Evolutionary conservation across 2,888 invertebrate genomes (phyloP).

Genomic region (Ectemnius cavifrons): DNA sequence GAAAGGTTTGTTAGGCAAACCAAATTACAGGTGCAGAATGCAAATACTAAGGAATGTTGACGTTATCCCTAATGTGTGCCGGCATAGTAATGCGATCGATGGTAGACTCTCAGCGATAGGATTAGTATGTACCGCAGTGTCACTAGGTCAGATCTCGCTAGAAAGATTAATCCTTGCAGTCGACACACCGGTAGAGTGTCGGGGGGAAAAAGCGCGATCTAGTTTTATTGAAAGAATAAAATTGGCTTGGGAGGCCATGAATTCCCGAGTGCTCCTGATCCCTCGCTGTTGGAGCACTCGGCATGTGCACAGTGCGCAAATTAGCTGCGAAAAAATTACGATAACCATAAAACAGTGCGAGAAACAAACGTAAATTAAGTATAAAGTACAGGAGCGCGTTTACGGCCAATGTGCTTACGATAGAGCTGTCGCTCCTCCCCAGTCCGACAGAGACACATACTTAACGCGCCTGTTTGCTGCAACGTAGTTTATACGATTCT

Average conservation of each 20-base stretch:
- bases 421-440: no score
- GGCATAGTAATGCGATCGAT: no score
- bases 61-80: no score
- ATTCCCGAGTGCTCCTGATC: not conserved
- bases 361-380: slow-evolving; percentile 28
- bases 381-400: not conserved
- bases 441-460: no score
- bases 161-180: slow-evolving; percentile 50
- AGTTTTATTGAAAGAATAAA: slow-evolving; percentile 46
- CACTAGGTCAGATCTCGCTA: slow-evolving; percentile 26
- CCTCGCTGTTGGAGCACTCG: slow-evolving; percentile 9
- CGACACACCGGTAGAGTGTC: slow-evolving; percentile 30
- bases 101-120: not conserved
- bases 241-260: slow-evolving; percentile 9
- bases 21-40: no score
- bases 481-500: no score
- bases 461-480: no score
- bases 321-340: slow-evolving; percentile 25
- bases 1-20: no score
- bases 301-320: slow-evolving; percentile 17
- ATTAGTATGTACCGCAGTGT: slow-evolving; percentile 41
- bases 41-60: no score
- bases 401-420: not conserved
- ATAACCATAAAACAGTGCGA: slow-evolving; percentile 21
- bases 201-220: slow-evolving; percentile 16